Evolutionary conservation across 2,113 vertebrate species (phyloP).

Genomic region (Sphaerodactylus townsendi): DNA sequence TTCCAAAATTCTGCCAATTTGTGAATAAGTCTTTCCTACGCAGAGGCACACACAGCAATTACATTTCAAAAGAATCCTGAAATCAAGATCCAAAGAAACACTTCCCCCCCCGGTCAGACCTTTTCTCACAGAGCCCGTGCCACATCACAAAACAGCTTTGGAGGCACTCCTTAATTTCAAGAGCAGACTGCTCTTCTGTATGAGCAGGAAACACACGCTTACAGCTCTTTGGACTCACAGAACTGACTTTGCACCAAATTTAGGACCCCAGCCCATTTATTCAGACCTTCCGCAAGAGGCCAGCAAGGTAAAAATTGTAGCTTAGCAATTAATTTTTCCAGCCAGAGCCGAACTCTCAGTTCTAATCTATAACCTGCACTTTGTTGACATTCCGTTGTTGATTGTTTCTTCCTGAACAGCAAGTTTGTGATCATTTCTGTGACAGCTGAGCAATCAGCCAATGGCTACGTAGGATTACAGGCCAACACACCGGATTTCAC

Average conservation of each 20-base stretch:
- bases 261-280: background rate
- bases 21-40: background rate
- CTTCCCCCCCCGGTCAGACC: background rate
- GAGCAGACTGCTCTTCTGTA: background rate
- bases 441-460: background rate
- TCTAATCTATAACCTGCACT: background rate
- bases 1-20: background rate
- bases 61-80: background rate
- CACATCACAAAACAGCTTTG: background rate
- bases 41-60: background rate
- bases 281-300: background rate
- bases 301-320: too few relatives aligned
- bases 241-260: background rate
- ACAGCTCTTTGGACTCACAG: background rate
- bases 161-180: background rate
- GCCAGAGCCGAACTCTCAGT: background rate
- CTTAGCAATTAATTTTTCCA: background rate
- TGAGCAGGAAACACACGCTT: background rate
- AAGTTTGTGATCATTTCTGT: background rate
- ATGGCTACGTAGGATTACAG: background rate
- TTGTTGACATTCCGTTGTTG: background rate
- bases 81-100: background rate
- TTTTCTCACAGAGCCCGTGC: background rate
- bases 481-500: background rate
- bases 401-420: background rate